Conservation (phyloP, 2,888 invertebrate species). For the Cataglyphis cursor region DNA sequence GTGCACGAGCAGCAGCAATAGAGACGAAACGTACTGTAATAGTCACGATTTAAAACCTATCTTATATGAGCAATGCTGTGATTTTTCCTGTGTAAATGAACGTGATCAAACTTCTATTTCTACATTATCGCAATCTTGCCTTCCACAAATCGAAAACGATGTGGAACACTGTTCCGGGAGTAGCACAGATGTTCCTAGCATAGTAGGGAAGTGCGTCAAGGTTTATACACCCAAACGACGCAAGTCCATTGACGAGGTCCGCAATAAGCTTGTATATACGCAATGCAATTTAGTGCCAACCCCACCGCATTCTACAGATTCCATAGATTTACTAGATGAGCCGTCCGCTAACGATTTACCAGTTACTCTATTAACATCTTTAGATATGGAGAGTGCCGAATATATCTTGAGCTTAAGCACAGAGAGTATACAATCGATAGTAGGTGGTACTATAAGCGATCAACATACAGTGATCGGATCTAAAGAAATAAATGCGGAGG, state of each 20-base stretch:
- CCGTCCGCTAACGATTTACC: slow-evolving; percentile 78
- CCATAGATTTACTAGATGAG: slow-evolving; percentile 83
- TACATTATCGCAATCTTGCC: slow-evolving; percentile 58
- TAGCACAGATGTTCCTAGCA: slow-evolving; percentile 67
- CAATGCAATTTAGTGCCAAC: slow-evolving; percentile 60
- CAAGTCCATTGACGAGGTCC: slow-evolving; percentile 75
- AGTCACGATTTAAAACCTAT: slow-evolving; percentile 67
- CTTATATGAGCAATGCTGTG: slow-evolving; percentile 80
- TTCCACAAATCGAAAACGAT: slow-evolving; percentile 63
- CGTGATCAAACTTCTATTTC: slow-evolving; percentile 59
- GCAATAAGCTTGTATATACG: slow-evolving; percentile 61
- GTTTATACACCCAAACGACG: slow-evolving; percentile 85
- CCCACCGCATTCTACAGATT: slow-evolving; percentile 71
- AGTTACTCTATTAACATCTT: slow-evolving; percentile 78
- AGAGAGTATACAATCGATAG: slow-evolving; percentile 81
- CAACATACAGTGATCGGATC: slow-evolving; percentile 60
- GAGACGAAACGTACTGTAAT: slow-evolving; percentile 43
- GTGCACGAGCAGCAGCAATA: slow-evolving; percentile 48
- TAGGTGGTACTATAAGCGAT: slow-evolving; percentile 77
- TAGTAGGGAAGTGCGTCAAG: slow-evolving; percentile 82
- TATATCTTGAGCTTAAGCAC: slow-evolving; percentile 81
- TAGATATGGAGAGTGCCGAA: slow-evolving; percentile 83
- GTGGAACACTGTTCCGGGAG: slow-evolving; percentile 58
- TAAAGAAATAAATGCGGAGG: slow-evolving; percentile 52
- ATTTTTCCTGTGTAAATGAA: slow-evolving; percentile 70